These are phyloP conservation scores for Staurois parvus DNA, from an alignment of 2,797 vertebrate genomes.

Conservation along the genomic window DNA sequence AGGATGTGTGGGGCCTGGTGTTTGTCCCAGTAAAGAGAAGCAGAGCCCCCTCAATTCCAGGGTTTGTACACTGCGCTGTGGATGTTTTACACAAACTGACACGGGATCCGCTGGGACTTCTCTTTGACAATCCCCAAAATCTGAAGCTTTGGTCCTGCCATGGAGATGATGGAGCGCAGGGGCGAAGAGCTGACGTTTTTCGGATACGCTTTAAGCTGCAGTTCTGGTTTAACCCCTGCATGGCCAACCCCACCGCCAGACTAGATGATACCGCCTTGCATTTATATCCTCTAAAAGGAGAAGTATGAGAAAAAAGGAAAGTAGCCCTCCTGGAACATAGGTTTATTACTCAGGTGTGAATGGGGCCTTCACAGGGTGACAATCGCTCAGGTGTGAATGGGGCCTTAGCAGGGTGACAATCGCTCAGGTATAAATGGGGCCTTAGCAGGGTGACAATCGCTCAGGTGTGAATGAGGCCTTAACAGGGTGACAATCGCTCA, in stretches of 20 bases:
- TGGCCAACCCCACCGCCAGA: not conserved
- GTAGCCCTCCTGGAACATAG: too few relatives aligned
- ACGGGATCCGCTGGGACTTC: conserved; percentile 64
- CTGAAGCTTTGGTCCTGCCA: conserved; percentile 66
- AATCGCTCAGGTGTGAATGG: too few relatives aligned
- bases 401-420: too few relatives aligned
- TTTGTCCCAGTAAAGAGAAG: conserved; percentile 62
- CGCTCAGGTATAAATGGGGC: too few relatives aligned
- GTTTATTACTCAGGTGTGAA: too few relatives aligned
- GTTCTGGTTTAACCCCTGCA: conserved; percentile 8
- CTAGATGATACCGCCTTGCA: too few relatives aligned
- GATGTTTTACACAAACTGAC: conserved; percentile 59
- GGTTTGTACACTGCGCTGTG: conserved; percentile 1
- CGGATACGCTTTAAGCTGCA: not conserved
- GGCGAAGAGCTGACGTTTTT: conserved; percentile 12
- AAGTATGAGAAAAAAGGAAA: too few relatives aligned
- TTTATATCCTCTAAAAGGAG: too few relatives aligned
- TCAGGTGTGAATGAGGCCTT: too few relatives aligned
- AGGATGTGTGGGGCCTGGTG: conserved; percentile 65
- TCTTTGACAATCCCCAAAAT: conserved; percentile 59
- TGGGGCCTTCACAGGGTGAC: too few relatives aligned
- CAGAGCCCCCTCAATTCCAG: conserved; percentile 40
- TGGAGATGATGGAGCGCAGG: conserved; percentile 66
- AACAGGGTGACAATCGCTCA: too few relatives aligned
- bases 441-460: too few relatives aligned